Conservation (phyloP, 1,140 invertebrate species). For the Hyphantria cunea region DNA sequence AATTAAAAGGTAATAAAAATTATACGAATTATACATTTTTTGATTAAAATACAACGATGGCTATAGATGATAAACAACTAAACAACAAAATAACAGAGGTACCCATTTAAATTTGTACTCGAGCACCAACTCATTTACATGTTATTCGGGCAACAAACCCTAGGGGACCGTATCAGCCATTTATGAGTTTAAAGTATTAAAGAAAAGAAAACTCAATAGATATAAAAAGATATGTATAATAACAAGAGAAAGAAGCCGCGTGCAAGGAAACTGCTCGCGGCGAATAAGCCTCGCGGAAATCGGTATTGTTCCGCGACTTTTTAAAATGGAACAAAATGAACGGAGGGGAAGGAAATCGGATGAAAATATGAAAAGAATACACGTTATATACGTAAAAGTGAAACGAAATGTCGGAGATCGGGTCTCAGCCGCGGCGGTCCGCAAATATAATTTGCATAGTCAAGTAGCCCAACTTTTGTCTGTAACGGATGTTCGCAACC, state of each 20-base stretch:
- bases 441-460: slow-evolving; percentile 82
- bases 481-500: slow-evolving; percentile 76
- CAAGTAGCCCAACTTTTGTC: slow-evolving; percentile 80
- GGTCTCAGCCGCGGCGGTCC: slow-evolving; percentile 70
- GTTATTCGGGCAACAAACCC: slow-evolving; percentile 75
- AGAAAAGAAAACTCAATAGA: slow-evolving; percentile 77
- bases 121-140: slow-evolving; percentile 74
- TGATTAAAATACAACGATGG: slow-evolving; percentile 23
- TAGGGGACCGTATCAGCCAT: slow-evolving; percentile 75
- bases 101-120: slow-evolving; percentile 57
- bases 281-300: slow-evolving; percentile 71
- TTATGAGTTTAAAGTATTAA: slow-evolving; percentile 80
- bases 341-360: slow-evolving; percentile 80
- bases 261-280: slow-evolving; percentile 77
- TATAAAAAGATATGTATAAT: slow-evolving; percentile 75
- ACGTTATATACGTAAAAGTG: slow-evolving; percentile 73
- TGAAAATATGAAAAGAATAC: slow-evolving; percentile 82
- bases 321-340: slow-evolving; percentile 79
- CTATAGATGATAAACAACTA: slow-evolving; percentile 31
- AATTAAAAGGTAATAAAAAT: slow-evolving; percentile 23
- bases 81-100: slow-evolving; percentile 38
- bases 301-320: slow-evolving; percentile 79
- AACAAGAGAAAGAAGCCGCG: slow-evolving; percentile 73
- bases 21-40: slow-evolving; percentile 26
- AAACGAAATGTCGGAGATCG: slow-evolving; percentile 75